A percentile compares a stretch with the other conserved stretches of the same genome.
Conservation (phyloP, 2,113 vertebrate species). For the Neolamprologus toae region DNA sequence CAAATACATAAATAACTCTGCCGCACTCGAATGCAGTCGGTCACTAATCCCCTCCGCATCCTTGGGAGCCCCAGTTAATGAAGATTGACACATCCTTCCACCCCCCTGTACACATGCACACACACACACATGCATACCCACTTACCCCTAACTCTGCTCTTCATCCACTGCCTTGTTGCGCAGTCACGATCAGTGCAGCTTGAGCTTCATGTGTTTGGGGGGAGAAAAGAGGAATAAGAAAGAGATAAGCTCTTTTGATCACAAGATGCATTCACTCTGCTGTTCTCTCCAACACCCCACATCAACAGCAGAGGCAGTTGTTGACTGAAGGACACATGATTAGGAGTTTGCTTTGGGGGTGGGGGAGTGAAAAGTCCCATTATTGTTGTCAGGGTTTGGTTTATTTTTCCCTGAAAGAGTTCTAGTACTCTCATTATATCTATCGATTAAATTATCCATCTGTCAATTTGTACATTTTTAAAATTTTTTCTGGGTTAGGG, state of each 20-base stretch:
- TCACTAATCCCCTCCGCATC: slow-evolving; percentile 4
- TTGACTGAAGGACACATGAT: background rate
- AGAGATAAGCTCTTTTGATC: slow-evolving; percentile 24
- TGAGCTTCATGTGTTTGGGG: background rate
- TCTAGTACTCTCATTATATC: background rate
- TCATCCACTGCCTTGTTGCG: slow-evolving; percentile 17
- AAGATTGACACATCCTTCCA: slow-evolving; percentile 1
- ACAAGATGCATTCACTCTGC: background rate
- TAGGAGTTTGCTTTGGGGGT: background rate
- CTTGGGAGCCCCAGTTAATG: background rate
- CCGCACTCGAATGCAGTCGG: background rate
- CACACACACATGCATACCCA: background rate
- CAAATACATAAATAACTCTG: background rate
- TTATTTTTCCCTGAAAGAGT: background rate
- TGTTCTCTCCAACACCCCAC: background rate
- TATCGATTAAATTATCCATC: background rate
- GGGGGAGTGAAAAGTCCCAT: background rate
- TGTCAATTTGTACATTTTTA: background rate
- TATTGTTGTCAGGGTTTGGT: background rate
- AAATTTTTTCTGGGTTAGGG: background rate
- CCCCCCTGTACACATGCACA: background rate
- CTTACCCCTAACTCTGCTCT: background rate
- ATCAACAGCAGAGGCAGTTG: background rate
- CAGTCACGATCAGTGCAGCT: slow-evolving; percentile 7
- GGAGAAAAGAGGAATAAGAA: background rate